A percentile compares a stretch with the other conserved stretches of the same genome.
Evolutionary conservation across 2,888 invertebrate species (phyloP).

Genomic region (Tillus elongatus): DNA sequence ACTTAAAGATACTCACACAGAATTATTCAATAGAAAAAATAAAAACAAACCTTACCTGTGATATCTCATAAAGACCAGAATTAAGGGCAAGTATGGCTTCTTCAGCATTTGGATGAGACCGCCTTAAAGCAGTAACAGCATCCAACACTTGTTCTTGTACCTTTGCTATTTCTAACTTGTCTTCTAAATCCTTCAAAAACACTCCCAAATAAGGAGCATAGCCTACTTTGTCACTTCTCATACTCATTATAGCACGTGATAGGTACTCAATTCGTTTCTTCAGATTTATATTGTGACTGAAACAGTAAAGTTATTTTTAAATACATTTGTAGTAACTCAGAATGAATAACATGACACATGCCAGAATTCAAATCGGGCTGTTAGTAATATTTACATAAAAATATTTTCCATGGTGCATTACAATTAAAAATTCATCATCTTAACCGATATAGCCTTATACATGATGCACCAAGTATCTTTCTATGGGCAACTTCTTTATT

Average conservation of each 20-base stretch:
- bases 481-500: no score
- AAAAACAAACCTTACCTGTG: constrained; percentile 64
- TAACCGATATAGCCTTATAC: no score
- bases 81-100: constrained; percentile 66
- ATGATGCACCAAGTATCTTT: no score
- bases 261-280: constrained; percentile 81
- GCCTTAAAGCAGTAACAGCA: constrained; percentile 49
- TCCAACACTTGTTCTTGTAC: constrained; percentile 67
- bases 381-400: no score
- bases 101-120: constrained; percentile 31
- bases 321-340: no score
- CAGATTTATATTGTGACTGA: constrained; percentile 35
- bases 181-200: constrained; percentile 80
- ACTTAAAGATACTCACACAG: no score
- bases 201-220: constrained; percentile 65
- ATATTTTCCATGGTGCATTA: no score
- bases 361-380: no score
- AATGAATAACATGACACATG: no score
- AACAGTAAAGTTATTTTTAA: no score
- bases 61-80: constrained; percentile 75
- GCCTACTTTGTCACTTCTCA: constrained; percentile 76
- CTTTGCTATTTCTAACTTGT: constrained; percentile 84
- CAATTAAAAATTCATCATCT: no score
- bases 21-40: no score
- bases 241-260: constrained; percentile 89